Conservation (phyloP, 2,113 vertebrate species). For the Corythaeola cristata region DNA sequence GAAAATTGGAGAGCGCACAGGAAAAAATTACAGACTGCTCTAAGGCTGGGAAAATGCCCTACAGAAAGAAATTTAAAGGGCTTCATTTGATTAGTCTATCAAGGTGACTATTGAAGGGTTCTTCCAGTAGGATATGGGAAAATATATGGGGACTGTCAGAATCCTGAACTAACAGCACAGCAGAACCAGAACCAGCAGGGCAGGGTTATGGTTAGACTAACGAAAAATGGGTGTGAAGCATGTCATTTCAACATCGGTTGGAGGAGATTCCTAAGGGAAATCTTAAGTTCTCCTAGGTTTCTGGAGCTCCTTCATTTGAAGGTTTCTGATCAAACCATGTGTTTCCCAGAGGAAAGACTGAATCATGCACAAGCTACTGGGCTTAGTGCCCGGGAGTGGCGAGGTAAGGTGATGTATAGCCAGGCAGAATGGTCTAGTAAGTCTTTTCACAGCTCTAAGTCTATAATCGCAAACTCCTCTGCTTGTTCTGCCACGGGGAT, state of each 20-base stretch:
- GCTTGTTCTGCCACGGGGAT: neutral
- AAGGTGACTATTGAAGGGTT: neutral
- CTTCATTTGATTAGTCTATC: neutral
- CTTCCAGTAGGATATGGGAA: neutral
- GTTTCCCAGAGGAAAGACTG: neutral
- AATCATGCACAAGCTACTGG: neutral
- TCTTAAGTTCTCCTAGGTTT: neutral
- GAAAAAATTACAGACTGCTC: neutral
- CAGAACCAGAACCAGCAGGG: neutral
- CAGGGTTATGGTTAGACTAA: neutral
- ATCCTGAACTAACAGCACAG: neutral
- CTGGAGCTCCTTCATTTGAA: accelerated
- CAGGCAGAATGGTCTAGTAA: neutral
- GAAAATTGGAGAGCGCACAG: neutral
- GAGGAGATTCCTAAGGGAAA: neutral
- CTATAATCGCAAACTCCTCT: neutral
- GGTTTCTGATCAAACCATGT: neutral
- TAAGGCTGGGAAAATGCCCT: neutral
- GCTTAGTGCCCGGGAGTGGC: neutral
- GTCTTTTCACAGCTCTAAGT: neutral
- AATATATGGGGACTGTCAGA: neutral
- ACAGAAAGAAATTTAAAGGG: neutral
- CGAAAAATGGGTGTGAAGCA: accelerated
- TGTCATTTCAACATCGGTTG: neutral
- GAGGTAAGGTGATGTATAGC: neutral